Conservation (phyloP, 23 tunicate genomes). For the Phallusia fumigata region DNA sequence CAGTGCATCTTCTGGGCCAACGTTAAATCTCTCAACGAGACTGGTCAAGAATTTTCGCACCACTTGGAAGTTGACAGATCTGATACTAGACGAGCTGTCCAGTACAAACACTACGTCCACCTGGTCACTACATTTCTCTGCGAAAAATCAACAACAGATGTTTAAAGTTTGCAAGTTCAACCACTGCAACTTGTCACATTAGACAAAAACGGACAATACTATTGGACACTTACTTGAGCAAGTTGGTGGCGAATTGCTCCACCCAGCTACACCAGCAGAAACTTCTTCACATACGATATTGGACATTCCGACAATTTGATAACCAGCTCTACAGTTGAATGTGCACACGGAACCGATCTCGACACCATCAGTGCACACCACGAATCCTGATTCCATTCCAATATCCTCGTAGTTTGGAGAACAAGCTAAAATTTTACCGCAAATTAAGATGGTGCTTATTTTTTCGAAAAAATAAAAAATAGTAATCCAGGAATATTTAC, state of each 20-base stretch:
- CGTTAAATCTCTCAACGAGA: slow-evolving; percentile 47
- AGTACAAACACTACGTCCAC: slow-evolving; percentile 79
- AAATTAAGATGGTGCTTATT: no score
- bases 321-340: slow-evolving; percentile 49
- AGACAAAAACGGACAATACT: no score
- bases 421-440: slow-evolving; percentile 32
- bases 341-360: slow-evolving; percentile 55
- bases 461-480: no score
- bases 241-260: slow-evolving; percentile 18
- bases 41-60: slow-evolving; percentile 37
- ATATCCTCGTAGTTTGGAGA: slow-evolving; percentile 39
- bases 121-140: slow-evolving; percentile 75
- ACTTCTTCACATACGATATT: slow-evolving; percentile 34
- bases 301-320: slow-evolving; percentile 70
- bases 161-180: no score
- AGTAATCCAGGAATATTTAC: no score
- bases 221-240: slow-evolving; percentile 8
- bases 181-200: no score
- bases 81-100: slow-evolving; percentile 88
- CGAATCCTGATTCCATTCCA: slow-evolving; percentile 55
- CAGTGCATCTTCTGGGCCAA: slow-evolving; percentile 66
- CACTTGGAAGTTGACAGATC: slow-evolving; percentile 35
- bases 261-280: slow-evolving; percentile 20
- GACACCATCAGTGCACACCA: slow-evolving; percentile 55
- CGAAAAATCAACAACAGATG: neutral